Base-by-base conservation (phyloP, 2,113 vertebrate genomes). In the Ovis aries region DNA sequence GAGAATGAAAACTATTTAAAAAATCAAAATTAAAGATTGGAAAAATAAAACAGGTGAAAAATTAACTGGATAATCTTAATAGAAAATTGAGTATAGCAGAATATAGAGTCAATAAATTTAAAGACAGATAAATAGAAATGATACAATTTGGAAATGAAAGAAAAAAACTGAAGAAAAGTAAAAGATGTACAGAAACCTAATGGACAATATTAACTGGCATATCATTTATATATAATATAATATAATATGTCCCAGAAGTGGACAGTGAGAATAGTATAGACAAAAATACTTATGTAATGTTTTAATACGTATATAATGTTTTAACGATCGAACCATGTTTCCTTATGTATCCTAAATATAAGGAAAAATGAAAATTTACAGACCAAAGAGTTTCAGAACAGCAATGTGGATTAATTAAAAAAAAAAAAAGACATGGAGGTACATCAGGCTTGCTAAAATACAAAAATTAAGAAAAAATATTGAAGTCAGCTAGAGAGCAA, bases 41-140 rank as follows among this genome's bases (percentile, higher is more conserved):
- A 77, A 83, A 86, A 90, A 94, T 78, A 91, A 64, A 53, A 83
- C 10, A 89, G 81, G 33, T 62, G 31, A 92, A 97, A 92, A 94
- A 57, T 52, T 40, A 92, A 80, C 21, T 43, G 52, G 52, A 62
- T 91, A 19, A 13, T 40, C 45, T 87, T 88, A 50, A 60, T 43
- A 84, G n/a, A 1, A 94, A 88, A 21, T 78, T 94, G 83, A 55
- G 83, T 88, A 36, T 31, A 50, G 83, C 16, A 64, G 64, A 88
- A 95, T 43, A 23, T 12, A 84, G 12, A n/a, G 48, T 88, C 62
- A 83, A 82, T 48, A 55, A 82, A 67, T 74, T 77, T 91, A 48
- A 57, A 59, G 15, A 83, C 36, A 88, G 48, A 43, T 36, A 89
- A 62, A 82, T 83, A 77, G 17, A 94, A 77, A 43, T 84, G 25